Percentiles rank a stretch among this genome's conserved stretches.
These are phyloP conservation scores for Acleris laterana DNA, from an alignment of 2,888 invertebrate species.

Conservation along the genomic window DNA sequence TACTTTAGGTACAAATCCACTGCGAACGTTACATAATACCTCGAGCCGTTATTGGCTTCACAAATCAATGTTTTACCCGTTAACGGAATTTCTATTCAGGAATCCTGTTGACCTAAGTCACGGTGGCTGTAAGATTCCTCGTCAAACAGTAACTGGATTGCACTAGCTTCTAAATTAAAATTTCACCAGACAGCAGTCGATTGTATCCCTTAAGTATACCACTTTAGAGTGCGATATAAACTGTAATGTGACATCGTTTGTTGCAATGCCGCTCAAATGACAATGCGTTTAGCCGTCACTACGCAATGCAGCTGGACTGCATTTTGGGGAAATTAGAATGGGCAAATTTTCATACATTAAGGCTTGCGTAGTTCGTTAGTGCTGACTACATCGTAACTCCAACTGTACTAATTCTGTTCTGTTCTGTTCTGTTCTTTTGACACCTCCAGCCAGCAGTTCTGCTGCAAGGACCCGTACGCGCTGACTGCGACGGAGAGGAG, in stretches of 20 bases:
- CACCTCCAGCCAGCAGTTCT: too few species aligned
- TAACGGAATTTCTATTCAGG: not conserved
- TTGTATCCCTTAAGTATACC: not conserved
- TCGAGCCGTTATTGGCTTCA: not conserved
- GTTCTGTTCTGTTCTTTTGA: too few species aligned
- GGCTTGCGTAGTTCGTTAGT: slow-evolving; percentile 28
- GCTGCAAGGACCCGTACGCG: too few species aligned
- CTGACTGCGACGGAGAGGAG: too few species aligned
- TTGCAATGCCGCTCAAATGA: slow-evolving; percentile 28
- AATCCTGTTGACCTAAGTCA: not conserved
- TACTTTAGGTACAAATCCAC: too few species aligned
- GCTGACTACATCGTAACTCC: not conserved
- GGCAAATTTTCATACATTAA: slow-evolving; percentile 32
- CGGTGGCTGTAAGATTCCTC: slow-evolving; percentile 4
- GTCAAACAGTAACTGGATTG: slow-evolving; percentile 14
- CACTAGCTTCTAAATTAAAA: slow-evolving; percentile 8
- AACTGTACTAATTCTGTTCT: too few species aligned
- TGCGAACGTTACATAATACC: too few species aligned
- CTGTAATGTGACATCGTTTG: slow-evolving; percentile 15
- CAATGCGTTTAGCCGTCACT: slow-evolving; percentile 24
- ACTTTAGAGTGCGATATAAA: slow-evolving; percentile 3
- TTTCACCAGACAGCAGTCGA: not conserved
- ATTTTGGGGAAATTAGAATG: slow-evolving; percentile 34
- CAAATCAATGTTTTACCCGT: not conserved
- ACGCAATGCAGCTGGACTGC: slow-evolving; percentile 14